These are phyloP conservation scores for Labeo rohita DNA, from an alignment of 2,113 vertebrate genomes.

Conservation along the genomic window DNA sequence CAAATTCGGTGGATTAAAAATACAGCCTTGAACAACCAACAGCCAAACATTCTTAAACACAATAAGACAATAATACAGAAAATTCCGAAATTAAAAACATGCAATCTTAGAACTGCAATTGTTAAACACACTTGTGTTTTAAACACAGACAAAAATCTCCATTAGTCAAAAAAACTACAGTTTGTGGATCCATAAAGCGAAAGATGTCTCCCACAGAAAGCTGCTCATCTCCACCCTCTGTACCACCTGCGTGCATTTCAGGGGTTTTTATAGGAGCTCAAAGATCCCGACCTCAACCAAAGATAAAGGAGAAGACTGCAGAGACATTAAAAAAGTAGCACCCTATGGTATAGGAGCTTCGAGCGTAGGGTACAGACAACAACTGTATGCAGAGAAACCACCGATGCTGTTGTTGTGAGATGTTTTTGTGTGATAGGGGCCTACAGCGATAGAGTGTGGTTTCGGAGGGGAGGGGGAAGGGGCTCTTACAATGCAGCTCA, in stretches of 20 bases:
- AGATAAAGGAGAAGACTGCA: constrained; percentile 21
- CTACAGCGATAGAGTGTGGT: constrained; percentile 58
- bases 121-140: background rate
- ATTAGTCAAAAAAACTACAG: background rate
- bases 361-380: constrained; percentile 37
- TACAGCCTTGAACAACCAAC: background rate
- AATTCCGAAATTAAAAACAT: background rate
- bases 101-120: too few relatives aligned
- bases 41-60: background rate
- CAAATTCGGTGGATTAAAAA: too few relatives aligned
- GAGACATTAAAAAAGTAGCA: constrained; percentile 25
- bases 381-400: constrained; percentile 50
- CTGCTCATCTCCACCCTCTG: background rate
- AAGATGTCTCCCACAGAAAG: background rate
- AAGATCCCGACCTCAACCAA: constrained; percentile 34
- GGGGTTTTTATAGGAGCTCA: background rate
- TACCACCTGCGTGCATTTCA: background rate
- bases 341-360: background rate
- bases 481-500: constrained; percentile 42
- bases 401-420: constrained; percentile 62
- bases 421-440: constrained; percentile 59
- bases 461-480: constrained; percentile 43
- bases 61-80: background rate
- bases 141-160: background rate
- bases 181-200: background rate